phyloP scores from a whole-genome alignment of 2,797 vertebrate genomes.

The Schizothorax lantsangensis region DNA sequence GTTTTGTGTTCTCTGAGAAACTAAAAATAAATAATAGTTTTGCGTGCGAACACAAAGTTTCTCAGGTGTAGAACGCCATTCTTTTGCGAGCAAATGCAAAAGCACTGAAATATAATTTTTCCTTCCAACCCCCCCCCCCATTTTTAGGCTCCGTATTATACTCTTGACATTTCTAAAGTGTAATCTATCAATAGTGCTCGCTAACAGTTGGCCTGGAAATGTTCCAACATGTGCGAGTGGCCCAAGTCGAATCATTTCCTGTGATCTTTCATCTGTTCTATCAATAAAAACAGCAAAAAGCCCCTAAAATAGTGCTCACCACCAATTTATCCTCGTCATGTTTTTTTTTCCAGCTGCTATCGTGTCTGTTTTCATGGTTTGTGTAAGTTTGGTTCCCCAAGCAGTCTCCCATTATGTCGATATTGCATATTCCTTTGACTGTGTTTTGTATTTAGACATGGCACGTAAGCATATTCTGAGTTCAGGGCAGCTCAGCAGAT shows the following conservation, averaged over 20 bases:
- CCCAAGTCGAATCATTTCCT: conserved; percentile 2
- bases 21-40: not conserved
- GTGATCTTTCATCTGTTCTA: conserved; percentile 2
- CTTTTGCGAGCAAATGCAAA: not conserved
- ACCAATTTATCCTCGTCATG: conserved; percentile 25
- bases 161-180: not conserved
- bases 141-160: not conserved
- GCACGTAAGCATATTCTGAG: conserved; percentile 54
- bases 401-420: conserved; percentile 42
- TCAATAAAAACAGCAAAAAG: conserved; percentile 23
- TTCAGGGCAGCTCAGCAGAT: conserved; percentile 51
- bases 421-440: conserved; percentile 42
- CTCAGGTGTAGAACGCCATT: no score
- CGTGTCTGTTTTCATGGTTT: conserved; percentile 38
- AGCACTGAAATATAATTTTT: not conserved
- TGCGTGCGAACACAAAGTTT: not conserved
- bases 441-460: conserved; percentile 52
- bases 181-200: not conserved
- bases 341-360: not conserved
- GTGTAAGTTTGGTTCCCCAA: conserved; percentile 26
- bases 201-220: not conserved
- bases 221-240: not conserved
- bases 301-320: conserved; percentile 21
- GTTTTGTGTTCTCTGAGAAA: not conserved
- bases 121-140: no score